Percentiles rank a stretch among this genome's conserved stretches.
phyloP scores from a whole-genome alignment of 2,888 invertebrate species.

The Celastrina argiolus region DNA sequence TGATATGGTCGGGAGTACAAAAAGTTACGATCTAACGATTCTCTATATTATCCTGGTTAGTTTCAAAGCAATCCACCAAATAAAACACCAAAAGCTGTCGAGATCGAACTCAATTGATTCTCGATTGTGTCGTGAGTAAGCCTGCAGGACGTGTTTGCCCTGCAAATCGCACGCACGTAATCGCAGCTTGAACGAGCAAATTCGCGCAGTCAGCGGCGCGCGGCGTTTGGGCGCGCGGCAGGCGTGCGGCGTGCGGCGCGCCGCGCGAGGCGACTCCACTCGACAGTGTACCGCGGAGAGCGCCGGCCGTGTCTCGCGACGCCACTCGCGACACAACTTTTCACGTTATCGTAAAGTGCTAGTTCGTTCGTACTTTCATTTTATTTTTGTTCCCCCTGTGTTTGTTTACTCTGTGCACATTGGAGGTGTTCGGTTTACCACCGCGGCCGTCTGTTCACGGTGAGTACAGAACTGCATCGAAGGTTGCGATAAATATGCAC shows the following conservation, averaged over 20 bases:
- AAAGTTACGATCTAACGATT: no score
- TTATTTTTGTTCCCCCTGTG: conserved; percentile 58
- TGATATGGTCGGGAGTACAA: no score
- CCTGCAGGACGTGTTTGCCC: no score
- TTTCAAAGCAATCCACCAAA: no score
- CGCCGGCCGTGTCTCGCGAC: conserved; percentile 49
- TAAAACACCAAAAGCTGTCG: no score
- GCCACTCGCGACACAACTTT: conserved; percentile 55
- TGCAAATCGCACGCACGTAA: background rate
- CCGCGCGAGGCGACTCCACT: conserved; percentile 56
- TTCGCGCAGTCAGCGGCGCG: conserved; percentile 22
- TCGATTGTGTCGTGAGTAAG: no score
- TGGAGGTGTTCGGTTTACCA: conserved; percentile 69
- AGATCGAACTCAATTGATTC: no score
- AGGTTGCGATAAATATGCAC: background rate
- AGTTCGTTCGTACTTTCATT: conserved; percentile 50
- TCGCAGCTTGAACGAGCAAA: background rate
- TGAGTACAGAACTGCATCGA: conserved; percentile 64
- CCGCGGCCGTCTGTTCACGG: conserved; percentile 66
- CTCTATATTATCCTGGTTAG: no score
- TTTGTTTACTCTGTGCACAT: conserved; percentile 66
- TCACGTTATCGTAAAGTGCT: conserved; percentile 62
- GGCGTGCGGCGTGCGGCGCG: conserved; percentile 31
- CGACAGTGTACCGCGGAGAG: conserved; percentile 56
- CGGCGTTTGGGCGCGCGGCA: conserved; percentile 31